Conservation (phyloP, 2,888 invertebrate species). For the Patella depressa region DNA sequence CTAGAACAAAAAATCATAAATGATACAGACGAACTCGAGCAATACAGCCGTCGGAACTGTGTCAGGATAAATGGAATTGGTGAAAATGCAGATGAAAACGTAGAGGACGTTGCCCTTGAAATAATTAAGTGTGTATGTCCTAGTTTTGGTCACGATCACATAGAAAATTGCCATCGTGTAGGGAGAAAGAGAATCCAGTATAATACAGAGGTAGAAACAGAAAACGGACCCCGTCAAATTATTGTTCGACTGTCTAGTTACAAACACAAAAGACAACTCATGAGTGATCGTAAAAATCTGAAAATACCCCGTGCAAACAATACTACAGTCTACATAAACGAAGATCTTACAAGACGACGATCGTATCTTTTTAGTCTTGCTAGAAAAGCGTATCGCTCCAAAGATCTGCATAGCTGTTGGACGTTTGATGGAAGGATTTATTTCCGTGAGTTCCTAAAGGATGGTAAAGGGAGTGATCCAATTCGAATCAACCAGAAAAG, state of each 20-base stretch:
- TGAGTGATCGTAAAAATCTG: background rate
- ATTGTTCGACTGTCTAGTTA: background rate
- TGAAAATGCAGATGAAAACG: background rate
- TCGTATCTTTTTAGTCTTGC: background rate
- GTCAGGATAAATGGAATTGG: background rate
- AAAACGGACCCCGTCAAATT: background rate
- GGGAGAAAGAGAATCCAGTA: background rate
- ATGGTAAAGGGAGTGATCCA: background rate
- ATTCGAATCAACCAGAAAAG: background rate
- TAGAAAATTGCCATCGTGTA: conserved; percentile 3
- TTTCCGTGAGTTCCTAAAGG: background rate
- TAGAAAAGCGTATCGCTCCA: background rate
- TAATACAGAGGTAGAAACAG: background rate
- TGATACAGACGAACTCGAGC: conserved; percentile 13
- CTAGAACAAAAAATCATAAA: too few relatives aligned
- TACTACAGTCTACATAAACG: too few relatives aligned
- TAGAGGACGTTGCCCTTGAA: background rate
- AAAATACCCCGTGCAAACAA: too few relatives aligned
- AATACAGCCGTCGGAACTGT: conserved; percentile 8
- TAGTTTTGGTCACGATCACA: background rate
- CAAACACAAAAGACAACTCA: background rate
- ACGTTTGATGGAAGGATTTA: background rate
- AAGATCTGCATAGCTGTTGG: background rate
- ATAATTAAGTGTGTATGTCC: background rate
- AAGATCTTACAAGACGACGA: background rate